Evolutionary conservation across 2,797 vertebrate genomes (phyloP).

Genomic region (Peromyscus attwateri): DNA sequence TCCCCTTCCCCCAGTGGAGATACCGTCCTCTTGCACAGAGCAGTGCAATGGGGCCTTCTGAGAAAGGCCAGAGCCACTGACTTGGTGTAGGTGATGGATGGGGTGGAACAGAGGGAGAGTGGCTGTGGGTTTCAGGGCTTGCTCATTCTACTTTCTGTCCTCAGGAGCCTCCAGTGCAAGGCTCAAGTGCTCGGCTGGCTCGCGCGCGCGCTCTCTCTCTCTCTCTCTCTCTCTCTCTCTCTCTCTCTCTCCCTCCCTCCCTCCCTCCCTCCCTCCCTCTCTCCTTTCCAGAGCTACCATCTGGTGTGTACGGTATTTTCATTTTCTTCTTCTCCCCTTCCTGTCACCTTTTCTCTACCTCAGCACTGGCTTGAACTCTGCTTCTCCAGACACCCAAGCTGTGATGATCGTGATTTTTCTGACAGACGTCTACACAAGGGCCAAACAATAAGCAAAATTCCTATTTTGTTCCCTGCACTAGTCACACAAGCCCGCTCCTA

Average conservation of each 20-base stretch:
- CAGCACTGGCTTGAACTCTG: background rate
- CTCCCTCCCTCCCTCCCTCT: background rate
- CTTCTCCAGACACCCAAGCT: background rate
- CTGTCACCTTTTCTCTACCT: background rate
- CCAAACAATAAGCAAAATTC: constrained; percentile 18
- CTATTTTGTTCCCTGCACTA: background rate
- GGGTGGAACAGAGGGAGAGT: background rate
- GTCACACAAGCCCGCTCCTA: background rate
- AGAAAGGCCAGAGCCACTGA: background rate
- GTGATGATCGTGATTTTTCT: background rate
- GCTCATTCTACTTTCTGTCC: background rate
- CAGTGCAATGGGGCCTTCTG: background rate
- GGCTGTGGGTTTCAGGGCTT: constrained; percentile 9
- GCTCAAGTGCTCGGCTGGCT: too few relatives aligned
- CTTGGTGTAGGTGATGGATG: background rate
- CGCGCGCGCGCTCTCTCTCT: background rate
- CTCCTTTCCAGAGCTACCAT: background rate
- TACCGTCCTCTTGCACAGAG: background rate
- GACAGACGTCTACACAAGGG: background rate
- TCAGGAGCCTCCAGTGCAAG: background rate
- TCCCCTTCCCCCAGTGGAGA: background rate
- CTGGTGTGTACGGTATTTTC: background rate
- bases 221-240: too few relatives aligned
- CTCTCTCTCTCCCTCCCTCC: fast-evolving
- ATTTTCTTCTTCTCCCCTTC: background rate